These are phyloP conservation scores for Odobenus rosmarus DNA, from an alignment of 2,113 vertebrate species.

Conservation along the genomic window DNA sequence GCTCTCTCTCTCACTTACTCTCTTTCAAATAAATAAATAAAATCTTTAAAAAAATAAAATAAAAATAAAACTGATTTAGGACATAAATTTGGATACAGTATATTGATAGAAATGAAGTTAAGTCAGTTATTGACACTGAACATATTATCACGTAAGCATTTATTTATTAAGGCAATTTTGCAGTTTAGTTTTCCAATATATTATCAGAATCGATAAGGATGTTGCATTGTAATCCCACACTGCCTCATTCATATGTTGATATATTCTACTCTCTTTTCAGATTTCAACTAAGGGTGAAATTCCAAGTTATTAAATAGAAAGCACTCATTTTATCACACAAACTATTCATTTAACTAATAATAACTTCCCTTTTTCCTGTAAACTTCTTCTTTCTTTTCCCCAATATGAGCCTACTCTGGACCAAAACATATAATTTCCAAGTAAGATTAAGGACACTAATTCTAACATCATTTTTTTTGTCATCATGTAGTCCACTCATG, in stretches of 20 bases:
- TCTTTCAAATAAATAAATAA: neutral
- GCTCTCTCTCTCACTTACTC: neutral
- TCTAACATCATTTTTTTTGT: neutral
- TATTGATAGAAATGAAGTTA: conserved; percentile 7
- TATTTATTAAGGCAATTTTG: neutral
- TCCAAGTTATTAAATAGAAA: neutral
- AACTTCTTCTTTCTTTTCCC: conserved; percentile 36
- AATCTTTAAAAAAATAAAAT: neutral
- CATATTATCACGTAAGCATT: neutral
- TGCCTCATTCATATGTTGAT: conserved; percentile 33
- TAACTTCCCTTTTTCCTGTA: neutral
- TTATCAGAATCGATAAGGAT: conserved; percentile 9
- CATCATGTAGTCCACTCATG: neutral
- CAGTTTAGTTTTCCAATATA: conserved; percentile 46
- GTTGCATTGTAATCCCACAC: neutral
- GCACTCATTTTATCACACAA: neutral
- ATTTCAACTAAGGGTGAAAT: conserved; percentile 46
- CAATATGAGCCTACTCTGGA: neutral
- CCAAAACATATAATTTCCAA: conserved; percentile 41
- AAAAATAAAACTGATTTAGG: neutral
- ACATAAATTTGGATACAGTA: neutral
- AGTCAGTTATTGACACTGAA: conserved; percentile 1
- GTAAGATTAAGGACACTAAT: neutral
- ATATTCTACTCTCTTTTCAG: conserved; percentile 25
- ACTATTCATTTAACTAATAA: conserved; percentile 2